phyloP scores from a whole-genome alignment of 2,113 vertebrate genomes.

The Triplophysa siluroides region DNA sequence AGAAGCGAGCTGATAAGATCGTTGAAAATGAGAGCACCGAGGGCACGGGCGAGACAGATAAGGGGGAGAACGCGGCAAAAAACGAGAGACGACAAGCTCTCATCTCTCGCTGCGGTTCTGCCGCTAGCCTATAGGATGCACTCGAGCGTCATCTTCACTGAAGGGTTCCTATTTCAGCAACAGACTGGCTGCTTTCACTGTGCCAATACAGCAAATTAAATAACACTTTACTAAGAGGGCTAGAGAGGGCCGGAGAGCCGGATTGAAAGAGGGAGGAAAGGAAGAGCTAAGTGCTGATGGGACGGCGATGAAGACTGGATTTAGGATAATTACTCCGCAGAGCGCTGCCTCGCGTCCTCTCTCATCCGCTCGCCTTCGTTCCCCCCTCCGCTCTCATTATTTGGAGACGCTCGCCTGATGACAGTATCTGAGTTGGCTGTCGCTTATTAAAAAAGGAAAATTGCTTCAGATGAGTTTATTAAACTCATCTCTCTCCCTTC shows the following conservation, averaged over 20 bases:
- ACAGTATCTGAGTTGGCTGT: conserved; percentile 72
- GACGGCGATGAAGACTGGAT: conserved; percentile 74
- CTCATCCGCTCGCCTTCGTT: conserved; percentile 40
- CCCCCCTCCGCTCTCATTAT: conserved; percentile 68
- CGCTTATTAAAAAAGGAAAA: conserved; percentile 76
- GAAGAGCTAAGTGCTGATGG: conserved; percentile 63
- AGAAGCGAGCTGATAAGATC: conserved; percentile 23
- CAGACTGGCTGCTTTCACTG: conserved; percentile 73
- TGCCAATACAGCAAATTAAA: conserved; percentile 60
- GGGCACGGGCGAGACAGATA: conserved; percentile 29
- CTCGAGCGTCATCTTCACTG: conserved; percentile 47
- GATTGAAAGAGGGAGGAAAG: conserved; percentile 27
- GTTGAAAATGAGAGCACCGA: not conserved
- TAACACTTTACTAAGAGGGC: conserved; percentile 42
- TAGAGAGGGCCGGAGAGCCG: conserved; percentile 36
- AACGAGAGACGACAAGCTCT: conserved; percentile 28
- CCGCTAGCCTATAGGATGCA: conserved; percentile 38
- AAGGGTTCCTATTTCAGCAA: conserved; percentile 64
- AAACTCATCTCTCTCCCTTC: conserved; percentile 60
- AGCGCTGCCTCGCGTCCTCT: conserved; percentile 34
- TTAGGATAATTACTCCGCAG: conserved; percentile 73
- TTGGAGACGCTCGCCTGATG: conserved; percentile 67
- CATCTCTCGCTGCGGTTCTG: conserved; percentile 29
- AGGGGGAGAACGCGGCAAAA: conserved; percentile 8
- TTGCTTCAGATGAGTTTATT: conserved; percentile 74